Percentiles rank a stretch among this genome's conserved stretches.
These are phyloP conservation scores for Nomada ferruginata DNA, from an alignment of 2,888 invertebrate species.

Conservation along the genomic window DNA sequence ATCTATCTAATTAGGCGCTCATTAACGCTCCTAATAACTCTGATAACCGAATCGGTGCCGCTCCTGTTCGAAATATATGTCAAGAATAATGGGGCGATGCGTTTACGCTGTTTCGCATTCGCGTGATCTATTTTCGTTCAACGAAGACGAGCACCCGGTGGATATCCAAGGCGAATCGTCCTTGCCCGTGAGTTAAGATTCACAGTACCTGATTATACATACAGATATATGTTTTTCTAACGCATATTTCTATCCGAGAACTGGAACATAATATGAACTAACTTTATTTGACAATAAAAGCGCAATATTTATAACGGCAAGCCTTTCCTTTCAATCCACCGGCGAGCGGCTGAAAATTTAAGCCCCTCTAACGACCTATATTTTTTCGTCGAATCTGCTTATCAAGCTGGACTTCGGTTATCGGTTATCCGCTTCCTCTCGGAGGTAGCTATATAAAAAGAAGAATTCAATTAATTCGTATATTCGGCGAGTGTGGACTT, in stretches of 20 bases:
- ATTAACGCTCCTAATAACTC: constrained; percentile 53
- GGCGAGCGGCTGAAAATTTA: not conserved
- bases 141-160: not conserved
- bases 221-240: not conserved
- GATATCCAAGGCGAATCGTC: not conserved
- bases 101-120: not conserved
- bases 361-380: constrained; percentile 45
- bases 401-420: constrained; percentile 71
- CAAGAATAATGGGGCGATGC: constrained; percentile 15
- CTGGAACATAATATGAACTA: not conserved
- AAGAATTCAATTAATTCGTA: constrained; percentile 26
- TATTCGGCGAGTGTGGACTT: constrained; percentile 20
- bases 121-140: not conserved
- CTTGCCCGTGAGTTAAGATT: constrained; percentile 3
- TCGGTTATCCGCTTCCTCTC: constrained; percentile 76
- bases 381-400: constrained; percentile 68
- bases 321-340: not conserved
- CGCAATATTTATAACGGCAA: constrained; percentile 4
- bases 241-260: not conserved
- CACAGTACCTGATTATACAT: constrained; percentile 32
- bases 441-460: constrained; percentile 67
- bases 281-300: constrained; percentile 38
- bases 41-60: constrained; percentile 52
- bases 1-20: constrained; percentile 64
- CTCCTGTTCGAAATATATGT: constrained; percentile 27